These are phyloP conservation scores for Mesembrinibis cayennensis DNA, from an alignment of 2,113 vertebrate genomes.

Conservation along the genomic window DNA sequence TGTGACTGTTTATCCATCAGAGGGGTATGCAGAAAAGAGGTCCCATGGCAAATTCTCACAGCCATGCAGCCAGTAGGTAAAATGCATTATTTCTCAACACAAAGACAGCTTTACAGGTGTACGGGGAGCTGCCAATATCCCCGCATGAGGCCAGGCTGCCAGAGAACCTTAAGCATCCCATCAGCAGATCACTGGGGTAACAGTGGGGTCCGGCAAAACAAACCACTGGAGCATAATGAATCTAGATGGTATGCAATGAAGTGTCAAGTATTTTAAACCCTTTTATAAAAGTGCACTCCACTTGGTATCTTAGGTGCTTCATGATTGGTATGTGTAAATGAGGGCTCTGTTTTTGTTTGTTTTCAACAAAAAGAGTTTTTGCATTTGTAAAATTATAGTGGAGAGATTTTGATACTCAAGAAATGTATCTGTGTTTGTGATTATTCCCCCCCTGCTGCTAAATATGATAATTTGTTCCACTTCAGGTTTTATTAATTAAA, in stretches of 20 bases:
- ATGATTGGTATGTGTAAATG: not conserved
- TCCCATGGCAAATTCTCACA: not conserved
- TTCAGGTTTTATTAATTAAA: slow-evolving; percentile 44
- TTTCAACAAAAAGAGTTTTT: not conserved
- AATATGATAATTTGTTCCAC: not conserved
- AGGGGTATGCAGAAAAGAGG: not conserved
- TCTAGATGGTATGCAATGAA: not conserved
- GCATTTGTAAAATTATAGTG: not conserved
- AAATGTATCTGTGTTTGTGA: not conserved
- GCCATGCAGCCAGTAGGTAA: not conserved
- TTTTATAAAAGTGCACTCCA: not conserved
- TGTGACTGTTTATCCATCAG: not conserved
- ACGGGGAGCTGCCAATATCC: not conserved
- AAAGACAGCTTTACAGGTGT: not conserved
- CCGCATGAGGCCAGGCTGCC: rapidly evolving
- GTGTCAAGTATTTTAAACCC: not conserved
- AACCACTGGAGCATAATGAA: not conserved
- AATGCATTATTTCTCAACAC: not conserved
- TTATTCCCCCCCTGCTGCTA: not conserved
- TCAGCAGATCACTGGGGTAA: not conserved
- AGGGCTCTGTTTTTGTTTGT: not conserved
- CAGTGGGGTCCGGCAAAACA: not conserved
- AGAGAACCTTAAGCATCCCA: not conserved
- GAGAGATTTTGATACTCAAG: not conserved
- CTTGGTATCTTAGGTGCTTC: not conserved